Evolutionary conservation across 1,140 invertebrate genomes (phyloP).

Genomic region (Colletes latitarsis): DNA sequence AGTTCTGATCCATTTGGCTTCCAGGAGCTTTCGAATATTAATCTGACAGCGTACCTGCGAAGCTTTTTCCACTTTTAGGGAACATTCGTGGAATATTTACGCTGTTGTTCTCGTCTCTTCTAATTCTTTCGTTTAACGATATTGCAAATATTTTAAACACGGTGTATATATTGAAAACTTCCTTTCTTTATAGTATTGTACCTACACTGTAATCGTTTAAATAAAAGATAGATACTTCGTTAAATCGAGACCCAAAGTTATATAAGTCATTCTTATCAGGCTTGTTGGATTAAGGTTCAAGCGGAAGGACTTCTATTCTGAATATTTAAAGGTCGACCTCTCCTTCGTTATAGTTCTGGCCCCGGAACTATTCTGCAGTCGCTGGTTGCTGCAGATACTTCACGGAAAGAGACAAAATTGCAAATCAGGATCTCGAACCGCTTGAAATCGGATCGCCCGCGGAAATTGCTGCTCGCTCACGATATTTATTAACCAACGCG

Average conservation of each 20-base stretch:
- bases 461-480: not conserved
- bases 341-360: not conserved
- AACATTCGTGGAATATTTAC: too few relatives aligned
- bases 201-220: too few relatives aligned
- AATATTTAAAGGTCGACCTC: not conserved
- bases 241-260: not conserved
- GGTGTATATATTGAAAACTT: too few relatives aligned
- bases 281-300: not conserved
- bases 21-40: too few relatives aligned
- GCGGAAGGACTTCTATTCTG: not conserved
- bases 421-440: not conserved
- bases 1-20: too few relatives aligned
- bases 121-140: too few relatives aligned
- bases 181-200: too few relatives aligned
- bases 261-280: not conserved
- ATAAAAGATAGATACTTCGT: too few relatives aligned
- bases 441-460: not conserved
- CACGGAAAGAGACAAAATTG: not conserved
- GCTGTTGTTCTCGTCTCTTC: too few relatives aligned
- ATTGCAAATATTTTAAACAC: too few relatives aligned
- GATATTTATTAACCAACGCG: conserved; percentile 29
- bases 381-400: not conserved
- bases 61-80: too few relatives aligned
- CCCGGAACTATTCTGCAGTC: not conserved
- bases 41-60: too few relatives aligned